Evolutionary conservation across 2,113 vertebrate species (phyloP).

Genomic region (Gavia stellata): DNA sequence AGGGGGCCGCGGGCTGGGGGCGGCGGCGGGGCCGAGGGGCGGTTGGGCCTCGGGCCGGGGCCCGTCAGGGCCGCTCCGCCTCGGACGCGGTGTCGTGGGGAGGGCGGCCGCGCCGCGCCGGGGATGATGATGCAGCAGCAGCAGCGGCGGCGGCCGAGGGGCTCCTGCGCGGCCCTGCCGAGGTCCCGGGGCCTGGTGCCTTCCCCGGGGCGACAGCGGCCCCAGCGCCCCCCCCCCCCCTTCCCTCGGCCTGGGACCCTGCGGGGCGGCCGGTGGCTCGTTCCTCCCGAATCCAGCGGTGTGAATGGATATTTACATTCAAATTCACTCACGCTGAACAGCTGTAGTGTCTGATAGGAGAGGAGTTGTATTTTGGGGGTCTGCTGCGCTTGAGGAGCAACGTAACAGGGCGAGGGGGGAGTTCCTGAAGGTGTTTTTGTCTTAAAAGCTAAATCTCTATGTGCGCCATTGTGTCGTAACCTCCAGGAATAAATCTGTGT

Average conservation of each 20-base stretch:
- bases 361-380: neutral
- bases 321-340: neutral
- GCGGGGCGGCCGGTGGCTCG: neutral
- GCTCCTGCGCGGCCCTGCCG: neutral
- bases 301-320: neutral
- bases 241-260: neutral
- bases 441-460: neutral
- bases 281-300: neutral
- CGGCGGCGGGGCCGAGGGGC: neutral
- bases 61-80: neutral
- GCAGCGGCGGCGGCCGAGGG: neutral
- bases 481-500: neutral
- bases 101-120: neutral
- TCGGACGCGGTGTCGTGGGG: neutral
- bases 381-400: neutral
- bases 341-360: neutral
- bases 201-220: too few species aligned
- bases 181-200: neutral
- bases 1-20: neutral
- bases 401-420: fast-evolving
- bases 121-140: neutral
- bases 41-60: neutral
- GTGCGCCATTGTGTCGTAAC: neutral
- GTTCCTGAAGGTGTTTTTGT: neutral
- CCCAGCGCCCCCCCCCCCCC: neutral